These are phyloP conservation scores for Heteropelma amictum DNA, from an alignment of 2,888 invertebrate species.

Conservation along the genomic window DNA sequence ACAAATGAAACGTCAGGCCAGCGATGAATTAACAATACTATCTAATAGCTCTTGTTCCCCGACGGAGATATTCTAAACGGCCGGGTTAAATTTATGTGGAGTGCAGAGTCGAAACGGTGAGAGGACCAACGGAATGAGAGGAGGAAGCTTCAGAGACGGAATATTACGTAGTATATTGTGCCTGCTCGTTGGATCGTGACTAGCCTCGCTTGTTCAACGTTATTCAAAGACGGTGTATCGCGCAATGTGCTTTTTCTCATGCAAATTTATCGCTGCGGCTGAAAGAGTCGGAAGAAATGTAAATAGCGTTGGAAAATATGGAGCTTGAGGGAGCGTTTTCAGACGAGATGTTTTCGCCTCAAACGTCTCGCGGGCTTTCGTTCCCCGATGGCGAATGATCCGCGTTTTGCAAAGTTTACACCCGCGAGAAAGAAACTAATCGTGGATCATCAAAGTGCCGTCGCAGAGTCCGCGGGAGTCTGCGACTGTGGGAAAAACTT, in stretches of 20 bases:
- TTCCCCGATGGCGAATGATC: too few relatives aligned
- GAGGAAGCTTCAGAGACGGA: not conserved
- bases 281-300: not conserved
- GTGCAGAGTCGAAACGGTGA: conserved; percentile 45
- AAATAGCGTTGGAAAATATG: not conserved
- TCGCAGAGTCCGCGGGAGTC: too few relatives aligned
- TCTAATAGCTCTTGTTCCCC: conserved; percentile 71
- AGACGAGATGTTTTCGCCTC: not conserved
- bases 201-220: conserved; percentile 56
- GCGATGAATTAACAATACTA: conserved; percentile 75
- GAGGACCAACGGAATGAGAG: conserved; percentile 37
- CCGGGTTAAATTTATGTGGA: conserved; percentile 34
- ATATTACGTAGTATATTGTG: conserved; percentile 60
- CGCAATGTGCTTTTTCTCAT: conserved; percentile 58
- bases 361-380: too few relatives aligned
- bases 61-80: conserved; percentile 60
- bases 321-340: not conserved
- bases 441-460: too few relatives aligned
- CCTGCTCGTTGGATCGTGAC: conserved; percentile 58
- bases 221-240: conserved; percentile 27
- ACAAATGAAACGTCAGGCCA: conserved; percentile 74
- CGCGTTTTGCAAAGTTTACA: too few relatives aligned
- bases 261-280: conserved; percentile 62
- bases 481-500: too few relatives aligned
- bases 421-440: too few relatives aligned